A percentile compares a stretch with the other conserved stretches of the same genome.
phyloP scores from a whole-genome alignment of 1,140 invertebrate species.

The Pteromalus puparum region DNA sequence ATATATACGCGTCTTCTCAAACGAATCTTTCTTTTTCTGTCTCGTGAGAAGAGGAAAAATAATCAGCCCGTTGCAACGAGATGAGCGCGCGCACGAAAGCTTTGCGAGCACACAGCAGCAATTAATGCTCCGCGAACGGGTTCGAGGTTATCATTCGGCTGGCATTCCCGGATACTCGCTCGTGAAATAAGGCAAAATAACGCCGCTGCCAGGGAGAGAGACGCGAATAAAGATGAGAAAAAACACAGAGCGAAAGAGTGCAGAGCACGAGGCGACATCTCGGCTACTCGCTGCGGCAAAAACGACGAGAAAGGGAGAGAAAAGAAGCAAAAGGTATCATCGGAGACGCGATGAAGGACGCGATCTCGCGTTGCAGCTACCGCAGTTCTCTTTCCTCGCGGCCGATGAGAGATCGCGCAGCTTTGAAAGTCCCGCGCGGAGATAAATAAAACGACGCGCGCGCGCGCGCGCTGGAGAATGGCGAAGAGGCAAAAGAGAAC shows the following conservation, averaged over 20 bases:
- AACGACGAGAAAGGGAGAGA: neutral
- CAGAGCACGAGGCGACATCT: neutral
- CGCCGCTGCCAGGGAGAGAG: neutral
- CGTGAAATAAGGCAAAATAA: neutral
- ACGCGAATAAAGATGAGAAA: neutral
- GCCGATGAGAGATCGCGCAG: constrained; percentile 29
- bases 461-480: neutral
- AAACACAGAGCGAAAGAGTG: neutral
- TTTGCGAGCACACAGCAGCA: neutral
- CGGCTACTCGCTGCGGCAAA: neutral
- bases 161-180: constrained; percentile 32
- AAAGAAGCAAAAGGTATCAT: constrained; percentile 2
- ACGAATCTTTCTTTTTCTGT: neutral
- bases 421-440: constrained; percentile 16
- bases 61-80: neutral
- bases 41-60: neutral
- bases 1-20: neutral
- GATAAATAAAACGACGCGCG: constrained; percentile 38
- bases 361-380: neutral
- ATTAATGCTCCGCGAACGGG: constrained; percentile 58
- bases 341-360: constrained; percentile 24
- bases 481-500: constrained; percentile 27
- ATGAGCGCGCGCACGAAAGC: neutral
- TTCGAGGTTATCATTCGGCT: constrained; percentile 53
- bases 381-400: constrained; percentile 15